Evolutionary conservation across 2,113 vertebrate species (phyloP).

Genomic region (Callipepla squamata): DNA sequence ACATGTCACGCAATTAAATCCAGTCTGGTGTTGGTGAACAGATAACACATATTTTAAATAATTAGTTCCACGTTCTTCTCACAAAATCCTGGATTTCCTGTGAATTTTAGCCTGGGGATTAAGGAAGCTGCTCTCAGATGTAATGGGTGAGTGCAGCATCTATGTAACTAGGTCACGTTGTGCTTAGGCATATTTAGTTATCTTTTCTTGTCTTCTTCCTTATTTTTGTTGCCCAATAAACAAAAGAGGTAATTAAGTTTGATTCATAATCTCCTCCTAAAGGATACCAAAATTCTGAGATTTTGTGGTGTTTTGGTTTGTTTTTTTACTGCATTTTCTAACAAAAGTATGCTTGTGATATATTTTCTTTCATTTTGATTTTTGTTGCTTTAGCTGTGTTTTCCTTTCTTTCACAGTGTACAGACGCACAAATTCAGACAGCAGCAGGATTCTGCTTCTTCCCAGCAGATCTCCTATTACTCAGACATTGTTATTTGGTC

Average conservation of each 20-base stretch:
- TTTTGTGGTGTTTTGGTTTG: background rate
- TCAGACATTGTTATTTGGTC: background rate
- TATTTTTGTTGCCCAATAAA: background rate
- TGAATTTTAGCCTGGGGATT: constrained; percentile 40
- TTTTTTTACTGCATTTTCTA: background rate
- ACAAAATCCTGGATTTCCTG: constrained; percentile 44
- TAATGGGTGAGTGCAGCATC: background rate
- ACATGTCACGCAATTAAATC: constrained; percentile 13
- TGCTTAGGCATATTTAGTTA: constrained; percentile 23
- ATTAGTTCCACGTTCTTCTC: constrained; percentile 28
- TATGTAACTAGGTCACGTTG: constrained; percentile 28
- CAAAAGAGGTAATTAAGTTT: background rate
- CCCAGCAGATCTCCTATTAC: background rate
- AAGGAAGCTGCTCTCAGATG: background rate
- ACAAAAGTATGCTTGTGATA: background rate
- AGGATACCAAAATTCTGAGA: background rate
- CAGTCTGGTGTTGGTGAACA: background rate
- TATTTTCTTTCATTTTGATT: background rate
- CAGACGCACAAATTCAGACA: background rate
- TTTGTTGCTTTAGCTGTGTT: background rate
- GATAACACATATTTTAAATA: constrained; percentile 35
- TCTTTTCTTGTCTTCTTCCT: background rate
- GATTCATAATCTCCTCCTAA: background rate
- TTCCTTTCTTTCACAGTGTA: background rate
- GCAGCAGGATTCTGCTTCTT: background rate